phyloP scores from a whole-genome alignment of 2,888 invertebrate species.

The Cinara cedri region DNA sequence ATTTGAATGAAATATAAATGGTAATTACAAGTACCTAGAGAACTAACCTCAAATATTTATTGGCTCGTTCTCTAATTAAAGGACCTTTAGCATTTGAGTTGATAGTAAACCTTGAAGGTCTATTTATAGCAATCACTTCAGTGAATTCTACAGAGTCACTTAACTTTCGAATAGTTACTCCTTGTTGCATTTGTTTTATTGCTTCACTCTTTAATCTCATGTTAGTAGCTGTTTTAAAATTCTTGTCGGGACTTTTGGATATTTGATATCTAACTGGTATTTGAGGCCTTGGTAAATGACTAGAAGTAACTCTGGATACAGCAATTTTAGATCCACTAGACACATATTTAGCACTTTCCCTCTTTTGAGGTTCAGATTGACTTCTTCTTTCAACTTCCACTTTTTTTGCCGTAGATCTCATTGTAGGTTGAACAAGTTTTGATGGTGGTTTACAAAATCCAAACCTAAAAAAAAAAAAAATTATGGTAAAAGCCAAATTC shows the following conservation, averaged over 20 bases:
- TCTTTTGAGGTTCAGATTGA: conserved; percentile 53
- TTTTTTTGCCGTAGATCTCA: conserved; percentile 27
- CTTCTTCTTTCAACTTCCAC: conserved; percentile 50
- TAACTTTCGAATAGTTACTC: conserved; percentile 45
- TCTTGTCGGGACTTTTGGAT: conserved; percentile 59
- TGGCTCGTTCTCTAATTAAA: conserved; percentile 44
- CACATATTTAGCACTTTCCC: conserved; percentile 46
- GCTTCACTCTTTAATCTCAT: conserved; percentile 54
- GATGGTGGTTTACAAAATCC: conserved; percentile 48
- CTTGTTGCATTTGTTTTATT: conserved; percentile 55
- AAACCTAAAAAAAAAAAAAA: conserved; percentile 31
- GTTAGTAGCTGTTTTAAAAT: conserved; percentile 61
- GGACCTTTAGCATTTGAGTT: conserved; percentile 53
- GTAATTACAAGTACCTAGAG: neutral
- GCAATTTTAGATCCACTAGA: conserved; percentile 45
- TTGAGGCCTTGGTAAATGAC: conserved; percentile 78
- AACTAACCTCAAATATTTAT: conserved; percentile 51
- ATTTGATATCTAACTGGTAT: conserved; percentile 71
- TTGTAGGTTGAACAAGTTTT: conserved; percentile 37
- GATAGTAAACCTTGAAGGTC: conserved; percentile 49
- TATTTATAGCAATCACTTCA: conserved; percentile 53
- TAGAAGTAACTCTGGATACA: conserved; percentile 71
- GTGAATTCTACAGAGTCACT: conserved; percentile 48
- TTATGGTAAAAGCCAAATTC: neutral
- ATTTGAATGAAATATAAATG: neutral